Conservation (phyloP, 2,888 invertebrate species). For the Latrodectus elegans region DNA sequence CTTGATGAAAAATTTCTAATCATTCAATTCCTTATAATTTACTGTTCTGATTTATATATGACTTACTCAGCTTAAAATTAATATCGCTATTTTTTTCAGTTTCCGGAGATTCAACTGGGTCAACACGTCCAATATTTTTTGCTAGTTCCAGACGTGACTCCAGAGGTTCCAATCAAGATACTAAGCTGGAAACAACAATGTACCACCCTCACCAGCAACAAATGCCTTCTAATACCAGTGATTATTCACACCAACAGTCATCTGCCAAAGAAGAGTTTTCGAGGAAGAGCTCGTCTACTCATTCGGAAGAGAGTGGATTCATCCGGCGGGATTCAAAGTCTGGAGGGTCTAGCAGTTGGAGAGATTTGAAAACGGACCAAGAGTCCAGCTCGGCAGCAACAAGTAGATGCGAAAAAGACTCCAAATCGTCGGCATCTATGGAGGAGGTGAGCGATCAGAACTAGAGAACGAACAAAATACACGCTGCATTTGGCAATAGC, state of each 20-base stretch:
- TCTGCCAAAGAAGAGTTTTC: conserved; percentile 31
- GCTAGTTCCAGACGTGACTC: conserved; percentile 64
- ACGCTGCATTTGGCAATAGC: neutral
- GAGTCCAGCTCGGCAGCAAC: conserved; percentile 59
- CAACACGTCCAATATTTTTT: conserved; percentile 58
- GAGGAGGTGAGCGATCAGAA: conserved; percentile 53
- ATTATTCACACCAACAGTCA: conserved; percentile 2
- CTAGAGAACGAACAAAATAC: neutral
- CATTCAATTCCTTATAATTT: too few species aligned
- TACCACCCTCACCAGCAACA: conserved; percentile 16
- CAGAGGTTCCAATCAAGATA: conserved; percentile 49
- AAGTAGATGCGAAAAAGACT: conserved; percentile 51
- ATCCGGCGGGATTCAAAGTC: conserved; percentile 59
- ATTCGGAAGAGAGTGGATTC: conserved; percentile 54
- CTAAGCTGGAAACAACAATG: neutral
- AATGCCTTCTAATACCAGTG: conserved; percentile 8
- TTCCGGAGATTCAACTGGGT: conserved; percentile 58
- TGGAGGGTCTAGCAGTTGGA: conserved; percentile 57
- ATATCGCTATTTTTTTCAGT: conserved; percentile 9
- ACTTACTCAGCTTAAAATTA: too few species aligned
- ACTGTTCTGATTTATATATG: too few species aligned
- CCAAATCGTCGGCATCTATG: conserved; percentile 59
- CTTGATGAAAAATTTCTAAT: too few species aligned
- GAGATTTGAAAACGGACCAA: conserved; percentile 51
- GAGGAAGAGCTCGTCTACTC: conserved; percentile 52